phyloP scores from a whole-genome alignment of 2,113 vertebrate species.

The Pungitius pungitius region DNA sequence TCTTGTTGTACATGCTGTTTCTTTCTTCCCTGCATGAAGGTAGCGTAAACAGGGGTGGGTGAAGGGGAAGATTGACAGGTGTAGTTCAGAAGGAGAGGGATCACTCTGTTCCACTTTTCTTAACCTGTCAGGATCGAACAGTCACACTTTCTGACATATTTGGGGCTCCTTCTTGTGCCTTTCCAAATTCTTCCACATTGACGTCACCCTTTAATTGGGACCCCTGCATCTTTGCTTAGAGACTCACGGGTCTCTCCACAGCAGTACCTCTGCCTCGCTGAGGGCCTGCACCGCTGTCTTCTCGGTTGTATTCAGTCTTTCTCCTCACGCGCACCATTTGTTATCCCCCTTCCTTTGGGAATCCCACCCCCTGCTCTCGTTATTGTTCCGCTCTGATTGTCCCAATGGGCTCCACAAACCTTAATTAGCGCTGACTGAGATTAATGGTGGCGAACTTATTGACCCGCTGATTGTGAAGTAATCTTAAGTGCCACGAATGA shows the following conservation, averaged over 20 bases:
- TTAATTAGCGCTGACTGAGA: slow-evolving; percentile 52
- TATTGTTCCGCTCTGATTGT: slow-evolving; percentile 57
- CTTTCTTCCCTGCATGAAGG: slow-evolving; percentile 20
- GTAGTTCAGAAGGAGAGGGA: slow-evolving; percentile 1
- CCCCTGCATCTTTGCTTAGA: slow-evolving; percentile 1
- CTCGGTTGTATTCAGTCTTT: slow-evolving; percentile 25
- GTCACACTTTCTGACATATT: slow-evolving; percentile 43
- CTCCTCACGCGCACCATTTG: slow-evolving; percentile 6
- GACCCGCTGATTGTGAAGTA: slow-evolving; percentile 8
- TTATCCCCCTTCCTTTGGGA: neutral
- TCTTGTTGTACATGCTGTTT: slow-evolving; percentile 13
- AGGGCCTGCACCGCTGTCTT: neutral
- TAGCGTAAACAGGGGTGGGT: slow-evolving; percentile 31
- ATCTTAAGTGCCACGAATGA: slow-evolving; percentile 25
- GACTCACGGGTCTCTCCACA: neutral
- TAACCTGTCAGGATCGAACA: slow-evolving; percentile 49
- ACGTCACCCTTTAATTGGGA: slow-evolving; percentile 24
- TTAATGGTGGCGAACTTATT: slow-evolving; percentile 33
- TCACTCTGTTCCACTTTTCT: slow-evolving; percentile 40
- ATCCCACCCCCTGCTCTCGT: slow-evolving; percentile 38
- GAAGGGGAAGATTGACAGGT: slow-evolving; percentile 2
- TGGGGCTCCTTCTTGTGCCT: slow-evolving; percentile 29
- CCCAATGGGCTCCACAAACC: slow-evolving; percentile 55
- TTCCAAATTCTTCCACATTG: slow-evolving; percentile 15
- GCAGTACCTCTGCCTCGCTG: neutral